Evolutionary conservation across 1,140 invertebrate genomes (phyloP).

Genomic region (Hetaerina americana): DNA sequence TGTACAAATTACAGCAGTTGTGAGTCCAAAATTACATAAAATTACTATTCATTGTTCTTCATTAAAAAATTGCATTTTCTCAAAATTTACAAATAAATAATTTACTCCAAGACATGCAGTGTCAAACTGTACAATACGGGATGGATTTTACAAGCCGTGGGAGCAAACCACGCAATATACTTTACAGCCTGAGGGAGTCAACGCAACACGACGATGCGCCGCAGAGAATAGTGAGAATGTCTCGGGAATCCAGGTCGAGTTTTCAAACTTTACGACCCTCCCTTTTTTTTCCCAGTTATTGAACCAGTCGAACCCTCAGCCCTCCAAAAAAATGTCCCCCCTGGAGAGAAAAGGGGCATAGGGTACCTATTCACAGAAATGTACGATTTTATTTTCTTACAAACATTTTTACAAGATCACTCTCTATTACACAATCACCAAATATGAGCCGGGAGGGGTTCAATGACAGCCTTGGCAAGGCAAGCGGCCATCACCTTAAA

Average conservation of each 20-base stretch:
- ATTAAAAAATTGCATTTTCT: neutral
- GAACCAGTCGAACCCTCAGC: no score
- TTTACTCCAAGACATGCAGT: neutral
- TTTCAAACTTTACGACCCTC: no score
- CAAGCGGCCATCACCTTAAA: neutral
- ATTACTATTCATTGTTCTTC: neutral
- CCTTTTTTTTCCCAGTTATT: neutral
- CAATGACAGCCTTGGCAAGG: neutral
- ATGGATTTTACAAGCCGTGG: neutral
- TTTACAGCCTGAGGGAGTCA: neutral
- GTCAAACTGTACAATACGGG: neutral
- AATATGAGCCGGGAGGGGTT: neutral
- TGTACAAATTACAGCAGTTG: neutral
- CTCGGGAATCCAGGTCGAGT: no score
- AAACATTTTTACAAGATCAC: neutral
- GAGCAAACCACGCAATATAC: neutral
- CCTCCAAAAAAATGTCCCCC: neutral
- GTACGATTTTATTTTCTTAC: neutral
- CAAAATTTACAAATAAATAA: constrained; percentile 1
- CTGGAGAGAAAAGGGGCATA: neutral
- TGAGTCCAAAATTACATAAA: neutral
- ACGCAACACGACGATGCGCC: neutral
- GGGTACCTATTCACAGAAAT: neutral
- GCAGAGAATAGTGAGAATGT: no score
- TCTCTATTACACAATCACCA: neutral